Evolutionary conservation across 1,140 invertebrate species (phyloP).

Genomic region (Colletes gigas): DNA sequence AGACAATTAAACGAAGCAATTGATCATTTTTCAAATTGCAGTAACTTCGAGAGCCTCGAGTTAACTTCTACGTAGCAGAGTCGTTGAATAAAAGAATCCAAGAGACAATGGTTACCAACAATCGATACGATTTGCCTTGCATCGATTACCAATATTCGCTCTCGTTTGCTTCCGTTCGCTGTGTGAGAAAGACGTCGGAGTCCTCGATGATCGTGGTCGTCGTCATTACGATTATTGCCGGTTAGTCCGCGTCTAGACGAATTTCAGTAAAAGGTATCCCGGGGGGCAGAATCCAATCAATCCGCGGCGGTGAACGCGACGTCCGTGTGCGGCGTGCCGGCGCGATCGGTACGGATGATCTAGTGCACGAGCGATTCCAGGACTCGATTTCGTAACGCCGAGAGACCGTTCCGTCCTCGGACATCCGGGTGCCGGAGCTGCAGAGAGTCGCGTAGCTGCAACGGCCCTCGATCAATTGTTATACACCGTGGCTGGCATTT

Average conservation of each 20-base stretch:
- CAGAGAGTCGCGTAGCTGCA: not conserved
- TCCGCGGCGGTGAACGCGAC: not conserved
- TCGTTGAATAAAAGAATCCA: no score
- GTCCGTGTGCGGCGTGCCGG: not conserved
- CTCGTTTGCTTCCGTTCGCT: no score
- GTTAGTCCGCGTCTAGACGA: not conserved
- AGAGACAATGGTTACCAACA: no score
- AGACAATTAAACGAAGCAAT: no score
- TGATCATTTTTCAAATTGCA: no score
- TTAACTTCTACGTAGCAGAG: no score
- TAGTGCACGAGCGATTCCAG: constrained; percentile 28
- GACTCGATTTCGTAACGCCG: constrained; percentile 36
- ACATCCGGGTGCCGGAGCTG: constrained; percentile 54
- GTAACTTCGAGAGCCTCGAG: no score
- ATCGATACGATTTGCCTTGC: no score
- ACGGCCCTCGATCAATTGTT: constrained; percentile 61
- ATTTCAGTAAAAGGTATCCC: not conserved
- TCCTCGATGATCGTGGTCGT: no score
- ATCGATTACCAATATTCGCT: no score
- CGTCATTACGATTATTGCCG: not conserved
- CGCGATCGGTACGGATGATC: constrained; percentile 13
- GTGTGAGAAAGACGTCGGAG: no score
- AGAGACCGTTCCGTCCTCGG: constrained; percentile 44
- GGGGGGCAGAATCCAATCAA: not conserved
- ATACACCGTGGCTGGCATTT: constrained; percentile 59